Percentiles rank a stretch among this genome's conserved stretches.
phyloP scores from a whole-genome alignment of 2,888 invertebrate genomes.

The Cantharis nigra region DNA sequence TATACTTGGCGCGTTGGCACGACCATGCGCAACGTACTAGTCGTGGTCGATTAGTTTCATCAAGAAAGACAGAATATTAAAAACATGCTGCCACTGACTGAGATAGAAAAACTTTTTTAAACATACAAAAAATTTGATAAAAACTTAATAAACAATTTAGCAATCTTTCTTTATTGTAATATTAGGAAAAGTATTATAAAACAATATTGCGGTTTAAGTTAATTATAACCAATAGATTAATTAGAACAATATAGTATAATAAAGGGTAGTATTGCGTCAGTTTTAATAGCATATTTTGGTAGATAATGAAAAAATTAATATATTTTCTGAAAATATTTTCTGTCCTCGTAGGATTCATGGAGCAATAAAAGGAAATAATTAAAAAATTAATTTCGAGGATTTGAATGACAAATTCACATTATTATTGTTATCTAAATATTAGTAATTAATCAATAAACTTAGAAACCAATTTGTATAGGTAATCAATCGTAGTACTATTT shows the following conservation, averaged over 20 bases:
- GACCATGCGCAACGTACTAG: slow-evolving; percentile 18
- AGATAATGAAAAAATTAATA: too few relatives aligned
- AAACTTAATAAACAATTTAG: not conserved
- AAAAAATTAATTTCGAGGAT: too few relatives aligned
- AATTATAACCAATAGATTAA: not conserved
- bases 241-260: not conserved
- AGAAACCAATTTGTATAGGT: not conserved
- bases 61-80: not conserved
- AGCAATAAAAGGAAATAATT: too few relatives aligned
- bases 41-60: slow-evolving; percentile 8
- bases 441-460: too few relatives aligned
- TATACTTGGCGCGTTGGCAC: slow-evolving; percentile 32
- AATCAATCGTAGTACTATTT: too few relatives aligned
- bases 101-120: not conserved
- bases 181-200: not conserved
- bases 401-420: too few relatives aligned
- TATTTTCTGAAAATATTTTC: too few relatives aligned
- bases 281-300: too few relatives aligned
- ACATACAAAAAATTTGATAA: not conserved
- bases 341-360: too few relatives aligned
- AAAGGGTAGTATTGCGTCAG: not conserved
- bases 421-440: too few relatives aligned
- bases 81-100: not conserved
- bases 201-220: not conserved
- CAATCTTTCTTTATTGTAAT: not conserved